These are phyloP conservation scores for Pseudomugil tenellus DNA, from an alignment of 2,797 vertebrate species.

Conservation along the genomic window DNA sequence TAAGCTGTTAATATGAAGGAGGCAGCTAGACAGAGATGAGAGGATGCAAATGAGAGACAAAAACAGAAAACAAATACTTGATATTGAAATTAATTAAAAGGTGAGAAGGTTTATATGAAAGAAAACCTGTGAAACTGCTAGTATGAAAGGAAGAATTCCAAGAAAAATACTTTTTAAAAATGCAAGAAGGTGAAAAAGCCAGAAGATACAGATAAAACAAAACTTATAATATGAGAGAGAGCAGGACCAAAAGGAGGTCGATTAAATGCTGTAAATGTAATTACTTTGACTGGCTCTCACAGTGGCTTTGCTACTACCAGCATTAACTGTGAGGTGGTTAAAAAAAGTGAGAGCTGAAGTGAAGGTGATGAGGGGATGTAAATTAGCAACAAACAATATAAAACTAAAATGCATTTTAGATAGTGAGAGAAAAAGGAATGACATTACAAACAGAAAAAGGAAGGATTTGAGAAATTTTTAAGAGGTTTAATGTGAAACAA, in stretches of 20 bases:
- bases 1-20: constrained; percentile 1
- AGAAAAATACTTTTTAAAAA: background rate
- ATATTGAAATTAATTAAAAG: background rate
- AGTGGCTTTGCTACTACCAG: constrained; percentile 69
- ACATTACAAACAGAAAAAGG: background rate
- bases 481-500: background rate
- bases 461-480: background rate
- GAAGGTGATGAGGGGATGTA: constrained; percentile 18
- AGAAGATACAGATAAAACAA: constrained; percentile 2
- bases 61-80: background rate
- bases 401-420: constrained; percentile 16
- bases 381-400: constrained; percentile 7
- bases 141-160: background rate
- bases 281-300: constrained; percentile 73
- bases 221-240: constrained; percentile 23
- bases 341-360: constrained; percentile 12
- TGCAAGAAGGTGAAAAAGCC: background rate
- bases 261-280: constrained; percentile 82
- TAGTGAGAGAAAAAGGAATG: background rate
- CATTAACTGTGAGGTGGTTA: constrained; percentile 55
- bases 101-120: background rate
- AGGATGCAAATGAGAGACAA: constrained; percentile 5
- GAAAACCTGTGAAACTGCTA: background rate
- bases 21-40: background rate
- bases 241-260: constrained; percentile 54